These are phyloP conservation scores for Prunella fulvescens DNA, from an alignment of 2,113 vertebrate species.

Conservation along the genomic window DNA sequence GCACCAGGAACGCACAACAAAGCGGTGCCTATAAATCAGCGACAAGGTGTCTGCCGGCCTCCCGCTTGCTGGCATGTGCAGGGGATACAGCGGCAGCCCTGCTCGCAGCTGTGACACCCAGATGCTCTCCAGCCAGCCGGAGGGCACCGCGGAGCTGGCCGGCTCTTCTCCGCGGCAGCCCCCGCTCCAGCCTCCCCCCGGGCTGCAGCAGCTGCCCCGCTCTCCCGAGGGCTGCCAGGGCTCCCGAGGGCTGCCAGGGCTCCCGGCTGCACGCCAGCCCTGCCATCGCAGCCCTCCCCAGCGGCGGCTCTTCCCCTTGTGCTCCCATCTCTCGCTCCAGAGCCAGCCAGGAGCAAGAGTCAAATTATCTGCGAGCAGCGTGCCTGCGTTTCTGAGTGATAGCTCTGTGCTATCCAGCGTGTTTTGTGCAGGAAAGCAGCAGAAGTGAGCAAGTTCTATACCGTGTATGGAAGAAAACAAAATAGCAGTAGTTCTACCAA, in stretches of 20 bases:
- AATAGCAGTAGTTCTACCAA: not conserved
- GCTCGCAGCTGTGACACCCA: not conserved
- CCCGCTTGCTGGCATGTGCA: not conserved
- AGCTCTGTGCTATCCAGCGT: fast-evolving
- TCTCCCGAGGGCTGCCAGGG: not conserved
- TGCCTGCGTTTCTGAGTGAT: not conserved
- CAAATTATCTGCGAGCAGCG: not conserved
- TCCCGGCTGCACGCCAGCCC: not conserved
- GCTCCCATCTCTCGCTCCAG: not conserved
- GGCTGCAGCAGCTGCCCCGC: not conserved
- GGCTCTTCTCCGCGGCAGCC: not conserved
- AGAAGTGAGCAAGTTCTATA: not conserved
- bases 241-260: not conserved
- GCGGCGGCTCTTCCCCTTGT: not conserved
- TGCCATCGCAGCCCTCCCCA: not conserved
- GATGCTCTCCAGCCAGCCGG: not conserved
- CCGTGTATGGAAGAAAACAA: not conserved
- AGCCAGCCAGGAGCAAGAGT: not conserved
- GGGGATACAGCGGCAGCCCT: not conserved
- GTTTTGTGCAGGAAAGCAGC: not conserved
- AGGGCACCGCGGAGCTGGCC: not conserved
- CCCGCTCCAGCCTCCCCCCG: not conserved
- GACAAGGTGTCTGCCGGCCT: not conserved
- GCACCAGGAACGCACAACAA: not conserved
- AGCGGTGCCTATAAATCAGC: constrained; percentile 14